A percentile compares a stretch with the other conserved stretches of the same genome.
These are phyloP conservation scores for Carassius gibelio DNA, from an alignment of 2,113 vertebrate genomes.

Conservation along the genomic window DNA sequence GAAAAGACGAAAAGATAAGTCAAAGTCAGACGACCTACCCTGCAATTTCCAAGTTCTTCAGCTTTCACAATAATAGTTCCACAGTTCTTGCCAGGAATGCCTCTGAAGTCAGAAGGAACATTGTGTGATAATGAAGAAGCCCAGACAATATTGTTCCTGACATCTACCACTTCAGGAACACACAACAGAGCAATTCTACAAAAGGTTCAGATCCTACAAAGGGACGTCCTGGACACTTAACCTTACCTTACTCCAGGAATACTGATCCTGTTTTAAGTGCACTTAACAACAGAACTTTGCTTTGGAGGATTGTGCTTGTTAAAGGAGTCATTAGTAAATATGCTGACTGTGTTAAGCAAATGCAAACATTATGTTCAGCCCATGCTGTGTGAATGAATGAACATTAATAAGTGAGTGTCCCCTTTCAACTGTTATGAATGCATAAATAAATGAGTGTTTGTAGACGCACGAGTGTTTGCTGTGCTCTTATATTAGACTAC, in stretches of 20 bases:
- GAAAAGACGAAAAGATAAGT: not conserved
- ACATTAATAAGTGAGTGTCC: not conserved
- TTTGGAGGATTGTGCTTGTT: not conserved
- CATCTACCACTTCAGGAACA: not conserved
- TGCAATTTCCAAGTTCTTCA: constrained; percentile 92
- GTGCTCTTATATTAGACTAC: constrained; percentile 60
- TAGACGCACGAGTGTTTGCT: constrained; percentile 49
- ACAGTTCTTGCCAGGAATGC: constrained; percentile 95
- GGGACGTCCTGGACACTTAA: not conserved
- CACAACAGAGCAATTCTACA: not conserved
- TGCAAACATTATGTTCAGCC: not conserved
- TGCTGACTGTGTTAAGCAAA: not conserved
- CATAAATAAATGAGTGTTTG: constrained; percentile 34
- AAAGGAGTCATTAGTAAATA: not conserved
- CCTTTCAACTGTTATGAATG: constrained; percentile 50
- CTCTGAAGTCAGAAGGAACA: constrained; percentile 72
- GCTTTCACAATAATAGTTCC: constrained; percentile 90
- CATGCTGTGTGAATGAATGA: not conserved
- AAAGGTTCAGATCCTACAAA: no score
- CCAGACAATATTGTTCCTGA: constrained; percentile 1
- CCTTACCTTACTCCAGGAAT: not conserved
- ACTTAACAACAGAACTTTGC: not conserved
- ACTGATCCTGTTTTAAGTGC: not conserved
- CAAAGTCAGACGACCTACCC: constrained; percentile 72
- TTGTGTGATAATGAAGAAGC: not conserved